Evolutionary conservation across 2,797 vertebrate genomes (phyloP).

Genomic region (Gymnodraco acuticeps): DNA sequence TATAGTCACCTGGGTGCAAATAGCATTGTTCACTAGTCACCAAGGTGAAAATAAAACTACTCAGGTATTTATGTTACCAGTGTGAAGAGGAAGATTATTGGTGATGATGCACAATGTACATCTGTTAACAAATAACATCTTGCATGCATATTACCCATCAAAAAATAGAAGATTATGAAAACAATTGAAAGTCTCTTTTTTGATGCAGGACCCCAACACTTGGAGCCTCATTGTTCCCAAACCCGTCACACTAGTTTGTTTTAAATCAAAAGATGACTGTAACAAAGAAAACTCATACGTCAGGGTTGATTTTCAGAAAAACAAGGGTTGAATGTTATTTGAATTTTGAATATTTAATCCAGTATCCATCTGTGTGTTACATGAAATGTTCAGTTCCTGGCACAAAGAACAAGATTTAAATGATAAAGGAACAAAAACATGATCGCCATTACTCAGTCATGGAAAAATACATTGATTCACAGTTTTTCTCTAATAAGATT

Average conservation of each 20-base stretch:
- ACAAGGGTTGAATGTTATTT: not conserved
- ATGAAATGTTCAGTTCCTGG: not conserved
- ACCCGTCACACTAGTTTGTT: conserved; percentile 11
- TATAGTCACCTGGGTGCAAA: too few relatives aligned
- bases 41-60: too few relatives aligned
- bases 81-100: conserved; percentile 1
- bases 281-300: not conserved
- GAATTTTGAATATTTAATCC: conserved; percentile 6
- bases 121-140: conserved; percentile 4
- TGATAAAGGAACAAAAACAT: not conserved
- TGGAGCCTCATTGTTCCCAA: not conserved
- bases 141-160: conserved; percentile 1
- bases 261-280: not conserved
- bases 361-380: not conserved
- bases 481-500: not conserved
- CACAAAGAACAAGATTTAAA: not conserved
- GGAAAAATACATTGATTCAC: not conserved
- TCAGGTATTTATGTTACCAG: conserved; percentile 19
- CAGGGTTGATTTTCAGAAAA: not conserved
- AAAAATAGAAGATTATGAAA: not conserved
- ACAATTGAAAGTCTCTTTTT: not conserved
- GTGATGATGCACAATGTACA: not conserved
- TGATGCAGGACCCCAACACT: not conserved
- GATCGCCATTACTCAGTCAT: not conserved
- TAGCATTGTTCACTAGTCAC: too few relatives aligned